These are phyloP conservation scores for Paracentrotus lividus DNA, from an alignment of 53 echinoderm and acorn worm species.

Conservation along the genomic window DNA sequence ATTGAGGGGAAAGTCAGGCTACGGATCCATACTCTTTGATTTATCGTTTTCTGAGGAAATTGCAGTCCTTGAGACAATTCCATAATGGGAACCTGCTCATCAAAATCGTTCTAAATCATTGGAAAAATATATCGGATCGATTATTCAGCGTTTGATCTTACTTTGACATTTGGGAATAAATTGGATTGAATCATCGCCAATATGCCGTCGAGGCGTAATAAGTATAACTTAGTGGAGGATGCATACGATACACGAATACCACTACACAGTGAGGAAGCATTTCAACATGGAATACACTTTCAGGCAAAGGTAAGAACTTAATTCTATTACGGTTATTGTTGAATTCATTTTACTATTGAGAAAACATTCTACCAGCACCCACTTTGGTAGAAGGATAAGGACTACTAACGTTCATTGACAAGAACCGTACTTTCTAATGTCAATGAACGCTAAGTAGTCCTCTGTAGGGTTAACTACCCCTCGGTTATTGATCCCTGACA, in stretches of 20 bases:
- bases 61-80: background rate
- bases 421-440: too few species aligned
- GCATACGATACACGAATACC: slow-evolving; percentile 97
- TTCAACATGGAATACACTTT: slow-evolving; percentile 95
- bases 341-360: too few species aligned
- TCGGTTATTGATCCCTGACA: too few species aligned
- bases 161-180: slow-evolving; percentile 9
- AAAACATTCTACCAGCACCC: too few species aligned
- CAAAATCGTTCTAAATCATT: background rate
- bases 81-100: background rate
- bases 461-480: too few species aligned
- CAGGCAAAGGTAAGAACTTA: slow-evolving; percentile 89
- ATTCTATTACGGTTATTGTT: background rate
- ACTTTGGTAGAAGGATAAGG: too few species aligned
- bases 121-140: background rate
- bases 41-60: background rate
- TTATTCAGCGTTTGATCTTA: background rate
- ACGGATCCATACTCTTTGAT: background rate
- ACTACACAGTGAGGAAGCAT: slow-evolving; percentile 96
- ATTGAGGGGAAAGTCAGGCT: background rate
- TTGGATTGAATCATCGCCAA: background rate
- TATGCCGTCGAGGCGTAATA: slow-evolving; percentile 94
- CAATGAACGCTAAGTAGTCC: too few species aligned
- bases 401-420: too few species aligned
- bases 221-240: slow-evolving; percentile 98